Percentiles rank a stretch among this genome's conserved stretches.
Evolutionary conservation across 2,113 vertebrate genomes (phyloP).

Genomic region (Lagenorhynchus albirostris): DNA sequence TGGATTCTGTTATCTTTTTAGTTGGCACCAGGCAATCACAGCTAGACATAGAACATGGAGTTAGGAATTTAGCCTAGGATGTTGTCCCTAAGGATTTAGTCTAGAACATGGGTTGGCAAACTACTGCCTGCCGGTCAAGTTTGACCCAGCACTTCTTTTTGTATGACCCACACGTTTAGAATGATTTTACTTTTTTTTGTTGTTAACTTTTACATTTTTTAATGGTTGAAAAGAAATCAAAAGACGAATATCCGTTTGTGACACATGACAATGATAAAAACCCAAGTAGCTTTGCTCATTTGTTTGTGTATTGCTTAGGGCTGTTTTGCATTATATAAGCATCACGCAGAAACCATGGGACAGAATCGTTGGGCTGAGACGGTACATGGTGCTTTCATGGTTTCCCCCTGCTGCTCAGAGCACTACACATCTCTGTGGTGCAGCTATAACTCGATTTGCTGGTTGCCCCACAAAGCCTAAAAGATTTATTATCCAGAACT

Average conservation of each 20-base stretch:
- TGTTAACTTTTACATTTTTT: neutral
- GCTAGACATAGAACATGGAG: neutral
- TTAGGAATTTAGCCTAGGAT: neutral
- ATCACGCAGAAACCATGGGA: neutral
- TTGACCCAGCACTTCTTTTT: neutral
- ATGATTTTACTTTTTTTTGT: neutral
- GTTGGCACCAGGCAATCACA: neutral
- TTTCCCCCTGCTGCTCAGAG: neutral
- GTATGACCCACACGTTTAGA: neutral
- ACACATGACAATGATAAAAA: neutral
- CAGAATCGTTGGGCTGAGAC: neutral
- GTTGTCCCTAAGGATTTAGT: neutral
- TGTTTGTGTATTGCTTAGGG: neutral
- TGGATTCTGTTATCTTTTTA: neutral
- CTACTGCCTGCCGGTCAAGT: neutral
- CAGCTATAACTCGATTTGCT: neutral
- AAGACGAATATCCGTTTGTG: neutral
- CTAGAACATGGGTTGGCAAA: neutral
- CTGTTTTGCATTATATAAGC: neutral
- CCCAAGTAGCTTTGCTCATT: neutral
- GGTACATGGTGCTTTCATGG: neutral
- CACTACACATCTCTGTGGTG: neutral
- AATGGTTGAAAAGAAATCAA: neutral
- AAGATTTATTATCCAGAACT: neutral
- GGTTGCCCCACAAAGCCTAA: neutral